These are phyloP conservation scores for Cryptomyrus ogoouensis DNA, from an alignment of 2,113 vertebrate species.

Conservation along the genomic window DNA sequence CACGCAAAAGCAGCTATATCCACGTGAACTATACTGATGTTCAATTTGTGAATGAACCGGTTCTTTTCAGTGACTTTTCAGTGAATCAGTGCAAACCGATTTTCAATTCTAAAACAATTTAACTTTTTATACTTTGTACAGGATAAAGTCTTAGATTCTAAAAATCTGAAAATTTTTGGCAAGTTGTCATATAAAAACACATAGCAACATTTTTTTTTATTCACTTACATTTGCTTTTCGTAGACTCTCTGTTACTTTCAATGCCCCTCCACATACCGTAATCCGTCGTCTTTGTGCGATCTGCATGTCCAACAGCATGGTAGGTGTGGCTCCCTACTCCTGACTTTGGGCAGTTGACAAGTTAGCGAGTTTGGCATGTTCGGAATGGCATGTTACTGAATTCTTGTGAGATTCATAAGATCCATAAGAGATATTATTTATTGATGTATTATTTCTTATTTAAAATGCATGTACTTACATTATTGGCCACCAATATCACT, in stretches of 20 bases:
- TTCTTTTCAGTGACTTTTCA: neutral
- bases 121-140: neutral
- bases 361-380: neutral
- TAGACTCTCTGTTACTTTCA: too few relatives aligned
- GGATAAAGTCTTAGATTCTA: too few relatives aligned
- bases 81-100: neutral
- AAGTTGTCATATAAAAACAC: neutral
- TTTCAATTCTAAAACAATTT: neutral
- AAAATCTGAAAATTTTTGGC: neutral
- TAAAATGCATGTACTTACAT: neutral
- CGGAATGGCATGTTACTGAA: neutral
- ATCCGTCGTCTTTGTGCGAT: too few relatives aligned
- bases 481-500: neutral
- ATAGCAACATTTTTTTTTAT: neutral
- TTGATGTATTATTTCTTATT: too few relatives aligned
- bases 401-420: neutral
- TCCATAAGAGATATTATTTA: too few relatives aligned
- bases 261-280: neutral
- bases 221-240: neutral
- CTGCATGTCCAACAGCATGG: too few relatives aligned
- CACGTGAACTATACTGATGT: neutral
- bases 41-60: neutral
- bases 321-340: neutral
- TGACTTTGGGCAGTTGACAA: neutral
- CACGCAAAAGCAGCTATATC: neutral